Evolutionary conservation across 1,140 invertebrate species (phyloP), one percentile per base, ranked within the genome.

Genomic region (Calosoma granatense): DNA sequence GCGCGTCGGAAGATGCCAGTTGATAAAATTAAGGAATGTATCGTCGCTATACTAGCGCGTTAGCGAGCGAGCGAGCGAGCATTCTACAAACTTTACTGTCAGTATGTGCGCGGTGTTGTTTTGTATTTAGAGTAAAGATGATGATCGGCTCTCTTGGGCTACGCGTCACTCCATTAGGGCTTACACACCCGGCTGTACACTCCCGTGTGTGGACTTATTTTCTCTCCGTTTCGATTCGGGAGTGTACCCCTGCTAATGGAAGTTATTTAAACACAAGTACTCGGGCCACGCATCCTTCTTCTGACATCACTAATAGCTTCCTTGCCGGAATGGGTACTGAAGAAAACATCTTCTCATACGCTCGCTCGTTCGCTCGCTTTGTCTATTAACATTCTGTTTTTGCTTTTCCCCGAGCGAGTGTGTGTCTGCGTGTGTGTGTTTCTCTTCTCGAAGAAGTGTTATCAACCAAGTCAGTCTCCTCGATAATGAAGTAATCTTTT

Each of bases 181-280:
- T n/a, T n/a, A n/a, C n/a, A n/a, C n/a, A n/a, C n/a, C n/a, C n/a
- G n/a, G n/a, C n/a, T n/a, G n/a, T n/a, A n/a, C n/a, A n/a, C n/a
- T n/a, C n/a, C n/a, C n/a, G n/a, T n/a, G 26, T 30, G 4, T 30
- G 4, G 6, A 30, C 26, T 14, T 30, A 4, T 30, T 30, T 30
- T 14, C 14, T 6, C 14, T 30, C 17, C 15, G 15, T 47, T 47
- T 47, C 17, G 9, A 17, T 9, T 11, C 9, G 41, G 3, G 41
- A 47, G 6, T 47, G 41, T 47, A 47, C 41, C 9, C 54, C 55
- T 58, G 59, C 64, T 67, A 67, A 67, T 67, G 63, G 66, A 67
- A 67, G 63, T 67, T 65, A 62, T 66, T 67, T 67, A 67, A 67
- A 67, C 65, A 65, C 64, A 63, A 66, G 62, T 63, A 59, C 17